Evolutionary conservation across 2,888 invertebrate species (phyloP).

Genomic region (Dichetophora obliterata): DNA sequence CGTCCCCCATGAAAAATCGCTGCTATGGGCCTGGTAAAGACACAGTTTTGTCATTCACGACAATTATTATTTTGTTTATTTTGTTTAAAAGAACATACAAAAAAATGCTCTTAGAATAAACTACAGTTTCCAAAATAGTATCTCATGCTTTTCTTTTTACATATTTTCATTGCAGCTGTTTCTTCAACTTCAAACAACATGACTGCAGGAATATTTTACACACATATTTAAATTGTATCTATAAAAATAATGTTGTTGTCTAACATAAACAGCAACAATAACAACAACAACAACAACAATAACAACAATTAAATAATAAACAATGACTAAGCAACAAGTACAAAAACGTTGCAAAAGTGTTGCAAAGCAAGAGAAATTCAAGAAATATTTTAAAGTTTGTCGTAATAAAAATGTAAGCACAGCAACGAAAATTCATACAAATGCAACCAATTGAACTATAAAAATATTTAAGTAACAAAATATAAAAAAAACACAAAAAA

Average conservation of each 20-base stretch:
- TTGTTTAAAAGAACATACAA: too few species aligned
- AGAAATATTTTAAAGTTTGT: neutral
- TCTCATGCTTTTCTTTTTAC: too few species aligned
- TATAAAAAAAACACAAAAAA: neutral
- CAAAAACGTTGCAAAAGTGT: slow-evolving; percentile 54
- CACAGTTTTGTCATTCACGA: too few species aligned
- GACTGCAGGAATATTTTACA: neutral
- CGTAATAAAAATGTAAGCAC: slow-evolving; percentile 1
- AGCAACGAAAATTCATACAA: slow-evolving; percentile 36
- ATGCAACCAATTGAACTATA: neutral
- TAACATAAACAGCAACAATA: too few species aligned
- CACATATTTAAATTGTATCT: neutral
- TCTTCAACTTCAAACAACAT: neutral
- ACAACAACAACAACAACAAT: slow-evolving; percentile 30
- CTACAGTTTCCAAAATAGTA: too few species aligned
- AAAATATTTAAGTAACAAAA: slow-evolving; percentile 1
- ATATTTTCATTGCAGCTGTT: too few species aligned
- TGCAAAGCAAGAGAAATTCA: slow-evolving; percentile 45
- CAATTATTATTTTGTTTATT: too few species aligned
- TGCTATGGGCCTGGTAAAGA: too few species aligned
- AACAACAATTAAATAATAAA: neutral
- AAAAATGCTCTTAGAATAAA: too few species aligned
- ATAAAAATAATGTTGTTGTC: neutral
- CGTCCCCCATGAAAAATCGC: too few species aligned
- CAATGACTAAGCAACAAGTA: neutral